Evolutionary conservation across 53 echinoderm and acorn worm genomes (phyloP), one percentile per base, ranked within the genome.

Genomic region (Holothuria scabra): DNA sequence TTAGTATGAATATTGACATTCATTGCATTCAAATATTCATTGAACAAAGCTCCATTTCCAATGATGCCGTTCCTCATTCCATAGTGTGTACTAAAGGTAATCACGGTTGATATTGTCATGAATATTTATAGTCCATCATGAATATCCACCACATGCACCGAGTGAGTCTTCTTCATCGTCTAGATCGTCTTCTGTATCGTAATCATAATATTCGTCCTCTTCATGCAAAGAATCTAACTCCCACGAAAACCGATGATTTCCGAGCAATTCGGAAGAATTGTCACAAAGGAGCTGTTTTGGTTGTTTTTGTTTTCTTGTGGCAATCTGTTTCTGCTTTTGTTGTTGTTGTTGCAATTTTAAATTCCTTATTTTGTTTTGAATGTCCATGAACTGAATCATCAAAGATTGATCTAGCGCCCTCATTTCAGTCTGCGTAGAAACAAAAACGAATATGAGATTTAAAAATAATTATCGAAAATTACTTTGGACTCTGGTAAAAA

Each of bases 191-290:
- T 64, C 82, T 22, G 82, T 81, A 18, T 81, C 82, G 32, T 81
- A 81, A 29, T 81, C 82, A 28, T 81, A 81, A 44, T 81, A 81
- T 35, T 81, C 82, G 41, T 81, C 82, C 82, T 81, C 82, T 63
- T 81, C 82, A 22, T 81, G 13, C 28, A 81, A 33, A 0, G 82
- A 81, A 46, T 64, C 82, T 19, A 81, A 63, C 25, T 81, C 82
- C 82, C 82, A 81, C 11, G 82, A 81, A 41, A 62, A 81, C 35
- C 82, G 62, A 63, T 81, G 82, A 38, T 81, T 81, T 23, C 63
- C 82, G 12, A 81, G 41, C 24, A 81, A 37, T 13, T 81, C 82
- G 12, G 63, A 63, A 24, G 24, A 13, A 41, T 76, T 25, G 12
- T 32, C 23, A 8, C 56, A 19, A 18, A 52, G 46, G 22, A 32